These are phyloP conservation scores for Neoniphon sammara DNA, from an alignment of 2,797 vertebrate genomes.

Conservation along the genomic window DNA sequence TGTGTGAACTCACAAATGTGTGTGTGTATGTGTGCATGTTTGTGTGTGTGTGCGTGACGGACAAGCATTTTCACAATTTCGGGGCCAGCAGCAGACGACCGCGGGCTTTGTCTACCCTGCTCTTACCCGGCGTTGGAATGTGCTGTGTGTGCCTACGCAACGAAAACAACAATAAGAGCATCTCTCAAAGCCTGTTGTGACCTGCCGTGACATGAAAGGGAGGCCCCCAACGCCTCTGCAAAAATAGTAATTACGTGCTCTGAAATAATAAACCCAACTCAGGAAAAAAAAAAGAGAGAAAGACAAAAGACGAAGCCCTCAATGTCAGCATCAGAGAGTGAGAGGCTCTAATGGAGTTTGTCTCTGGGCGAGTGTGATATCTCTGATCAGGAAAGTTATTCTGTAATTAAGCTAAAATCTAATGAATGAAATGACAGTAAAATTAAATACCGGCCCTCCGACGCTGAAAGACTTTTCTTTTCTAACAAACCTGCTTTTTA, in stretches of 20 bases:
- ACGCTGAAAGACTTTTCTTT: neutral
- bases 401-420: too few species aligned
- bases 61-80: slow-evolving; percentile 44
- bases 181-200: slow-evolving; percentile 22
- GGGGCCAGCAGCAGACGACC: slow-evolving; percentile 12
- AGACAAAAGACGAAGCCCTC: too few species aligned
- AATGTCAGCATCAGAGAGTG: too few species aligned
- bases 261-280: neutral
- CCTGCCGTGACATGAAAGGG: neutral
- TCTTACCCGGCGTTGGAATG: slow-evolving; percentile 57
- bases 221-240: neutral
- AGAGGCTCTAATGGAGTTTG: too few species aligned
- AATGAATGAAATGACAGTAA: too few species aligned
- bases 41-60: slow-evolving; percentile 4
- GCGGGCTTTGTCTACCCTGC: slow-evolving; percentile 31
- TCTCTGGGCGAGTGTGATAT: too few species aligned
- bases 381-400: too few species aligned
- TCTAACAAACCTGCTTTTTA: neutral
- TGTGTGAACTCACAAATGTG: neutral
- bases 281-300: neutral
- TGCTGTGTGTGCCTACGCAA: slow-evolving; percentile 45
- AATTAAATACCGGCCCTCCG: too few species aligned
- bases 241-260: neutral
- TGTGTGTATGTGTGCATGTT: neutral
- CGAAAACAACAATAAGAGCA: slow-evolving; percentile 35